Percentiles rank a stretch among this genome's conserved stretches.
Evolutionary conservation across 2,113 vertebrate genomes (phyloP).

Genomic region (Oenanthe oenanthe): DNA sequence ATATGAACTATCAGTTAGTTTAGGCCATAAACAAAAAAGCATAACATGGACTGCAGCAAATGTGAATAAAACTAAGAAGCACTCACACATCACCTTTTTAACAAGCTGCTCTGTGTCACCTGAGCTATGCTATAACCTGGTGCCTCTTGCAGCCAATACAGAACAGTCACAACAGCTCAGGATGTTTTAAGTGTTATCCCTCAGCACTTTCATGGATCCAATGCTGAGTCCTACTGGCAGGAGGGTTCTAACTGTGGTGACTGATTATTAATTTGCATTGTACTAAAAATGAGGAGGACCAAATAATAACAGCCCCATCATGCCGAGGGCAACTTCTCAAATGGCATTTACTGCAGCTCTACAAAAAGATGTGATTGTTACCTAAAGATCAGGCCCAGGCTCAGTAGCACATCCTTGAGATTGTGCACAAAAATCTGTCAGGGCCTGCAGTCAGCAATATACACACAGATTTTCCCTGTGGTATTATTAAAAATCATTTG

Average conservation of each 20-base stretch:
- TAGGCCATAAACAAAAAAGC: neutral
- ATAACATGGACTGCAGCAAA: neutral
- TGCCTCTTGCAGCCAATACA: neutral
- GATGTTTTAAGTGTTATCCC: neutral
- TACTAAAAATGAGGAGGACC: neutral
- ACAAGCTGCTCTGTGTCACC: neutral
- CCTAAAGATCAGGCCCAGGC: neutral
- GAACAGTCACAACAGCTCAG: neutral
- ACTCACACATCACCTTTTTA: neutral
- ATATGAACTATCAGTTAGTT: neutral
- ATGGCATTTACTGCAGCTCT: neutral
- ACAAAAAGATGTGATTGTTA: neutral
- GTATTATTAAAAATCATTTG: neutral
- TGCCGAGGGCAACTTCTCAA: neutral
- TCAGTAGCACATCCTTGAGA: neutral
- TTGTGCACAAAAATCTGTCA: neutral
- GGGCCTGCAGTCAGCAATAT: neutral
- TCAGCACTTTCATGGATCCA: neutral
- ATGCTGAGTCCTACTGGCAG: neutral
- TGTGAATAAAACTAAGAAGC: neutral
- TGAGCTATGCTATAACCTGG: neutral
- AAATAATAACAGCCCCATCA: neutral
- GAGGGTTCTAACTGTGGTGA: neutral
- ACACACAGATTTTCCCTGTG: neutral
- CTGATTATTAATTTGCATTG: neutral